Base-by-base conservation (phyloP, 2,113 vertebrate genomes). In the Sinocyclocheilus rhinocerous region DNA sequence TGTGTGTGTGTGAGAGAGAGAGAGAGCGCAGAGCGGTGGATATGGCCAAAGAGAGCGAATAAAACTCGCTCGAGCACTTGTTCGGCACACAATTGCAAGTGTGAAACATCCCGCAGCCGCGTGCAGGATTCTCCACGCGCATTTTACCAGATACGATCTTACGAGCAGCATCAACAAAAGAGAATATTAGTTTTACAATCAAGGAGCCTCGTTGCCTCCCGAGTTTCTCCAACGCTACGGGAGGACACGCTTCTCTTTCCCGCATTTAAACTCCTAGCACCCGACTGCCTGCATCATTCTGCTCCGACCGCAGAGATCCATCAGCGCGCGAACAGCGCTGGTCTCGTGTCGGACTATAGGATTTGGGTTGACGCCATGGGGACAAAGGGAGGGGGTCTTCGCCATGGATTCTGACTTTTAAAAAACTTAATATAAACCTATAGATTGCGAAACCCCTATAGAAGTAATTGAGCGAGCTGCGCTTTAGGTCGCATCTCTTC, bases 331-430 rank as follows among this genome's bases (percentile, higher is more conserved):
- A 39, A 3, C 42, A 42, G 69, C 36, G 45, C 50, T 86, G 89
- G 89, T 91, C 89, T 86, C 73, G 36, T 39, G 65, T 65, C n/a
- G 75, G 88, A 86, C 87, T 77, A 84, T 36, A 88, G 89, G 91
- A 91, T 89, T 92, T 82, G 85, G 83, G 78, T 84, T 76, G 22
- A 84, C 45, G 76, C 83, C 79, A 80, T 88, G 85, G 89, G 90
- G 79, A 88, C 90, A 86, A 59, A 87, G 42, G 83, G 87, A 75
- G 52, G 79, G 67, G 75, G 55, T 82, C 85, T 76, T 78, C 48
- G 89, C 90, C 87, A 89, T 91, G 92, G 93, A 94, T 89, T 90
- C 86, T 89, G 84, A 91, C 88, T 91, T 92, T 85, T 75, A 86
- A 85, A 90, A 85, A 88, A 90, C 84, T 90, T 88, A 76, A 29